Evolutionary conservation across 2,797 vertebrate species (phyloP).

Genomic region (Lutjanus argentimaculatus): DNA sequence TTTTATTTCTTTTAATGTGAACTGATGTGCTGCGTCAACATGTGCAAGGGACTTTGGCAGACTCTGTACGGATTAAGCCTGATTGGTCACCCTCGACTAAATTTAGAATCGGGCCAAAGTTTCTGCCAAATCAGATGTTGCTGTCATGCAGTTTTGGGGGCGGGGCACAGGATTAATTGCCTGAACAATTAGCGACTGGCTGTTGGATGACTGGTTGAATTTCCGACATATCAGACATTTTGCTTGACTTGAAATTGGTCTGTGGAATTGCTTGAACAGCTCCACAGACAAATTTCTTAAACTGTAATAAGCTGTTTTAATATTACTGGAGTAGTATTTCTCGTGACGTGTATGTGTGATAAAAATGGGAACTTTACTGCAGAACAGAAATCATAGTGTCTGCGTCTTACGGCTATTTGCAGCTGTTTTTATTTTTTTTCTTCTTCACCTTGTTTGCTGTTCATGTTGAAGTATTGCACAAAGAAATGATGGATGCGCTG

Average conservation of each 20-base stretch:
- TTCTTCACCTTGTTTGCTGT: too few species aligned
- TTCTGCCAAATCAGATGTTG: background rate
- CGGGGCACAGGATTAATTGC: background rate
- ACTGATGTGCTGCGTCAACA: background rate
- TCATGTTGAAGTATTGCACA: background rate
- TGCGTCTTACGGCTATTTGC: background rate
- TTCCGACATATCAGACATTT: background rate
- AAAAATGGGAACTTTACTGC: background rate
- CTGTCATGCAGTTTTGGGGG: background rate
- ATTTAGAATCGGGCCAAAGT: background rate
- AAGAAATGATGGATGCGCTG: too few species aligned
- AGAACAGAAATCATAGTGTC: background rate
- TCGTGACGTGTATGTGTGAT: too few species aligned
- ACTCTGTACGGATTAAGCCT: background rate
- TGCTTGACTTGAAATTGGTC: background rate
- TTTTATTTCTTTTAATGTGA: conserved; percentile 18
- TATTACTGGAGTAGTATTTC: background rate
- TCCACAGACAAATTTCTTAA: too few species aligned
- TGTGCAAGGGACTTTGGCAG: background rate
- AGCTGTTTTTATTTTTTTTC: background rate
- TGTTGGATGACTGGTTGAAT: background rate
- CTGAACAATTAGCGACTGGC: background rate
- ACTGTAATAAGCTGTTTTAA: background rate
- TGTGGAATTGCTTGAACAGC: too few species aligned
- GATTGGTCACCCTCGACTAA: too few species aligned